Base-by-base conservation (phyloP, 2,888 invertebrate genomes). In the Melangyna quadrimaculata region DNA sequence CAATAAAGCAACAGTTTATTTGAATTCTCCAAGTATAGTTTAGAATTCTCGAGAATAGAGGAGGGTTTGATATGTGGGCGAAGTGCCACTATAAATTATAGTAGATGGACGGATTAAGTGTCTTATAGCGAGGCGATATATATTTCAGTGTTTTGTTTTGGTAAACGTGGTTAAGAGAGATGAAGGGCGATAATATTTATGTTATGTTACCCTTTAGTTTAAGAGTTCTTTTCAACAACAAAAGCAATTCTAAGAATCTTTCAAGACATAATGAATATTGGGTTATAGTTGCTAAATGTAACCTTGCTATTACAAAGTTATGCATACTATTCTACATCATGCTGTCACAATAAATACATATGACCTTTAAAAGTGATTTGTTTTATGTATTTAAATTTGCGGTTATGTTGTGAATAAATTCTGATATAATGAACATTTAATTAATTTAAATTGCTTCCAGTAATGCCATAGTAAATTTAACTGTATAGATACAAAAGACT, bases 1-100 rank as follows among this genome's bases (percentile, higher is more conserved):
- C 80, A 80, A 84, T 84, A 80, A 84, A 84, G 84, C 84, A 84
- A 84, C 84, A 80, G 80, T 84, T 84, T 84, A 84, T 84, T 84
- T 77, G 79, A 75, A 75, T 75, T 79, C 45, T 48, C 51, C n/a
- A n/a, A n/a, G n/a, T n/a, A n/a, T 35, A 65, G 65, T 59, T 53
- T 73, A 37, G 78, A 48, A 63, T 75, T 71, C 29, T 48, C 51
- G 10, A 45, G 65, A 75, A 79, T 19, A 19, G 71, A 32, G 40
- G 70, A 45, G 40, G 65, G 71, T 61, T 69, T 80, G 80, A 84
- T 80, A 72, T 37, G 84, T 71, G 71, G 75, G 67, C 61, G 45
- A 84, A 84, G 84, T 84, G 84, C 84, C 84, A 67, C 84, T 61
- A 84, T 84, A 84, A 84, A 84, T 84, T 72, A 75, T 84, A 45